Evolutionary conservation across 2,797 vertebrate genomes (phyloP).

Genomic region (Pangasius sanitwongsei): DNA sequence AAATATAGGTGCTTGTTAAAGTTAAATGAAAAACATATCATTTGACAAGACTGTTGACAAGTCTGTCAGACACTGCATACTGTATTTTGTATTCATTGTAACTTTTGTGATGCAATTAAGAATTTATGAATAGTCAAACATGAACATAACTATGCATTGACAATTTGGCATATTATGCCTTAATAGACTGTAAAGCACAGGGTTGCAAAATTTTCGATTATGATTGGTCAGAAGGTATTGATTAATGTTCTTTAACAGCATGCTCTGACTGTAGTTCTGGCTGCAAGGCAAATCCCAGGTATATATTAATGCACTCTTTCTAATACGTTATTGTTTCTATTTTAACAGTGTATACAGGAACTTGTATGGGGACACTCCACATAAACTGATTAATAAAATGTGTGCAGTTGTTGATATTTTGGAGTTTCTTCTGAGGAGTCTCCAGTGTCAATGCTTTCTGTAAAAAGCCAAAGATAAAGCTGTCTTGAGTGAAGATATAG

Average conservation of each 20-base stretch:
- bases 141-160: background rate
- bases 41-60: no score
- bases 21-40: background rate
- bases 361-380: background rate
- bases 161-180: background rate
- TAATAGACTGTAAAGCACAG: background rate
- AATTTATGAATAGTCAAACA: background rate
- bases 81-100: background rate
- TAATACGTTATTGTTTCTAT: background rate
- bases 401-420: background rate
- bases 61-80: background rate
- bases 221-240: background rate
- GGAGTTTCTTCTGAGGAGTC: background rate
- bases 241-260: constrained; percentile 1
- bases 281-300: background rate
- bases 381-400: background rate
- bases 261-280: background rate
- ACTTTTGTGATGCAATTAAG: background rate
- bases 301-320: background rate
- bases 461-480: background rate
- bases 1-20: background rate
- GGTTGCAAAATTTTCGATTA: background rate
- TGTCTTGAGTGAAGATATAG: background rate
- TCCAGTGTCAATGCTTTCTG: background rate
- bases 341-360: background rate